Percentiles rank a stretch among this genome's conserved stretches.
Evolutionary conservation across 2,113 vertebrate genomes (phyloP).

Genomic region (Muntiacus reevesi): DNA sequence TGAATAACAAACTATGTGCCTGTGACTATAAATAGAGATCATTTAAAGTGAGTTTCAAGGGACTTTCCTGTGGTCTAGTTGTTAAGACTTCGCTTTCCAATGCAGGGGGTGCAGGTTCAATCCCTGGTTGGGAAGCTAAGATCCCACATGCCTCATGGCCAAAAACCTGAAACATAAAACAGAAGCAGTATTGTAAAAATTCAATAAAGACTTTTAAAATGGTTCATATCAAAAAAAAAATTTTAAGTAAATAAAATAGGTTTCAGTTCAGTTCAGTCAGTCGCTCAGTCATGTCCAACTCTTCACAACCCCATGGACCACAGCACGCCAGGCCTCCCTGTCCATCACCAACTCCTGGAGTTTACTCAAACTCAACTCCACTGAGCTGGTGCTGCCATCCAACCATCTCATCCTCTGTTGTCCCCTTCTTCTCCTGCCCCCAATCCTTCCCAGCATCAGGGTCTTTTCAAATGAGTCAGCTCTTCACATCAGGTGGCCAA

Average conservation of each 20-base stretch:
- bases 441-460: neutral
- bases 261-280: neutral
- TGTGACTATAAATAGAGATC: neutral
- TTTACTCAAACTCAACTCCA: neutral
- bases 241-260: neutral
- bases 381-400: neutral
- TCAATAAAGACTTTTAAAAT: neutral
- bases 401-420: neutral
- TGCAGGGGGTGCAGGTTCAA: neutral
- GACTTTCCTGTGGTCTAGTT: neutral
- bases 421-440: neutral
- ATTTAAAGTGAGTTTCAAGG: neutral
- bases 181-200: neutral
- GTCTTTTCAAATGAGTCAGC: neutral
- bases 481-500: fast-evolving
- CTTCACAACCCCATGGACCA: neutral
- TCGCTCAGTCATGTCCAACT: neutral
- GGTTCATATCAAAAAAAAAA: neutral
- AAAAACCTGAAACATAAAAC: neutral
- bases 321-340: neutral
- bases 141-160: neutral
- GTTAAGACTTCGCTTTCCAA: neutral
- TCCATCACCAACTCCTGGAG: neutral
- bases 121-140: neutral
- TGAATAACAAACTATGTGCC: neutral